These are phyloP conservation scores for Heteropelma amictum DNA, from an alignment of 2,888 invertebrate genomes.

Conservation along the genomic window DNA sequence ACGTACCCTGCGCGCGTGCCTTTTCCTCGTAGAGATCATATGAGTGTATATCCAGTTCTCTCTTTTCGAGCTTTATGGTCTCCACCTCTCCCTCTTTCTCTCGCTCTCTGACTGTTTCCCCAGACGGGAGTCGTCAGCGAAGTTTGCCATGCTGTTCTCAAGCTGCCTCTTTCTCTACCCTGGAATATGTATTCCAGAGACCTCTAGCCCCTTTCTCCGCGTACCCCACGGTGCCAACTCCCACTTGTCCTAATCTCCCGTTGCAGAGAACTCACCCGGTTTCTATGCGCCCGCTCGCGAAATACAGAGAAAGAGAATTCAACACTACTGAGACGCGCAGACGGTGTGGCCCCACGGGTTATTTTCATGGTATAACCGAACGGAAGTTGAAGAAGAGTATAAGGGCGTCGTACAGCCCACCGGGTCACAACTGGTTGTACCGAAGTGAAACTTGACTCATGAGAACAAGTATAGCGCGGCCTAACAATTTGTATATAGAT, in stretches of 20 bases:
- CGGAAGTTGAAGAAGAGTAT: constrained; percentile 35
- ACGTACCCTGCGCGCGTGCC: constrained; percentile 12
- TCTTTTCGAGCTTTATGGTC: constrained; percentile 31
- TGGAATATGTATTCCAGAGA: constrained; percentile 3
- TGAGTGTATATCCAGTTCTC: constrained; percentile 8
- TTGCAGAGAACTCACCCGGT: constrained; percentile 40
- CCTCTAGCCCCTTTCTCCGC: background rate
- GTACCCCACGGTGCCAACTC: constrained; percentile 23
- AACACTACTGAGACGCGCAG: constrained; percentile 8
- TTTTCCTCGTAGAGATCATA: constrained; percentile 22
- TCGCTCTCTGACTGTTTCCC: constrained; percentile 29
- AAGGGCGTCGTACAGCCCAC: constrained; percentile 2
- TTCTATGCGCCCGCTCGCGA: constrained; percentile 41
- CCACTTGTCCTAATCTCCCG: constrained; percentile 24
- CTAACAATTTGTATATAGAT: constrained; percentile 26
- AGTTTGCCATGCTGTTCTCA: constrained; percentile 43
- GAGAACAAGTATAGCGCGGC: constrained; percentile 21
- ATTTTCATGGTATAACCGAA: constrained; percentile 45
- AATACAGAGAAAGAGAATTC: constrained; percentile 37
- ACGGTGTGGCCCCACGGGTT: constrained; percentile 28
- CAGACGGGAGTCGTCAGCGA: constrained; percentile 42
- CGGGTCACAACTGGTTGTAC: constrained; percentile 34
- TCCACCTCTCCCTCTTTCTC: constrained; percentile 25
- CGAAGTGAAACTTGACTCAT: constrained; percentile 40
- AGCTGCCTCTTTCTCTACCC: constrained; percentile 24